phyloP scores from a whole-genome alignment of 1,140 invertebrate species.

The Orchesella cincta region DNA sequence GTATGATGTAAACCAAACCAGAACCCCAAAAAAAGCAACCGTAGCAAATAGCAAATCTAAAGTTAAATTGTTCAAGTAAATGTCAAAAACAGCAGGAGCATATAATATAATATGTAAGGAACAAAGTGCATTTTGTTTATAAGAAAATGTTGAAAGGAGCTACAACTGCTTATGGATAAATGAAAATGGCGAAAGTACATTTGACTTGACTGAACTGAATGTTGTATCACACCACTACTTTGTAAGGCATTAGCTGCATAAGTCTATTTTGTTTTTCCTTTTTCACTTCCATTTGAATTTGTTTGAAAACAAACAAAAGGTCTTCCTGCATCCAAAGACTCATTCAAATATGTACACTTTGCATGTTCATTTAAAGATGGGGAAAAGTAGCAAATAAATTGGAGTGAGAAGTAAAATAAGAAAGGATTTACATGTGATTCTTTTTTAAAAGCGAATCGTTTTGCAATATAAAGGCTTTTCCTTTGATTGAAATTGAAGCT shows the following conservation, averaged over 20 bases:
- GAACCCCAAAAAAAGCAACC: neutral
- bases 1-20: conserved; percentile 4
- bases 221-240: neutral
- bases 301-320: conserved; percentile 3
- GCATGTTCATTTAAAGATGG: too few species aligned
- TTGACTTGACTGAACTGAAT: neutral
- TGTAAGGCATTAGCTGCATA: neutral
- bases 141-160: neutral
- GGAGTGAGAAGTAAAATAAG: neutral
- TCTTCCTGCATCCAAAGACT: too few species aligned
- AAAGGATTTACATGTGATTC: conserved; percentile 22
- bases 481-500: conserved; percentile 10
- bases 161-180: neutral
- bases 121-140: neutral
- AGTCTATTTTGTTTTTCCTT: too few species aligned
- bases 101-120: neutral
- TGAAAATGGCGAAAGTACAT: neutral
- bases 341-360: too few species aligned
- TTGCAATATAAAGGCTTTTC: conserved; percentile 12
- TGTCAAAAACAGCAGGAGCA: conserved; percentile 28
- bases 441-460: conserved; percentile 8
- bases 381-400: neutral
- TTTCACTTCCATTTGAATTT: too few species aligned
- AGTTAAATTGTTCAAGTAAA: conserved; percentile 24
- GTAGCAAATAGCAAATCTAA: conserved; percentile 11